Base-by-base conservation (phyloP, 2,888 invertebrate species). In the Pharmacophagus antenor region DNA sequence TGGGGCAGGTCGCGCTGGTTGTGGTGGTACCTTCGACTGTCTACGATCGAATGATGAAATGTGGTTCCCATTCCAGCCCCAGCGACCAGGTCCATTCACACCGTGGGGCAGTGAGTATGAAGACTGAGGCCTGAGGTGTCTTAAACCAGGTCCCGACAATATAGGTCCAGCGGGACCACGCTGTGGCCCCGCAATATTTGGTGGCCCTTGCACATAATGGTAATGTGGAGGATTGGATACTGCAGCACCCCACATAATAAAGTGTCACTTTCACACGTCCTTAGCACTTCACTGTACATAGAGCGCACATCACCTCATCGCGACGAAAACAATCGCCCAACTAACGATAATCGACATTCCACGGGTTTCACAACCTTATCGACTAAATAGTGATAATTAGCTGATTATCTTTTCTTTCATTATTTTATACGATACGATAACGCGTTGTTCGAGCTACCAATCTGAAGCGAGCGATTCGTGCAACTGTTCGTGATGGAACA, bases 61-160 rank as follows among this genome's bases (percentile, higher is more conserved):
- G 74, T 92, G 80, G 72, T 71, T 92, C 69, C 92, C 92, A 25
- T 88, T 80, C 86, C 91, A 90, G 68, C 92, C 89, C 92, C 92
- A 84, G 64, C 92, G 82, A 71, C 91, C 84, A 66, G 92, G 86
- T 68, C 92, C 85, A 77, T 92, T 89, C 79, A 90, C 85, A 69
- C 92, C 87, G 77, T 92, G 92, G 15, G 90, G 92, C 69, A 92
- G 74, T 65, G 92, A 92, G 74, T 92, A 91, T 62, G 88, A 89
- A n/a, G 88, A 87, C 70, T 89, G 89, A 23, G 90, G 90, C 63
- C 88, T 75, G 63, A 91, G 71, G 67, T 87, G 85, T 63, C 82
- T 81, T 46, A 76, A 70, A 59, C 72, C 77, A 73, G 89, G 88
- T 25, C 88, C 87, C 1, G 82, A 72, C 63, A 88, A 68, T 56